A percentile compares a stretch with the other conserved stretches of the same genome.
Evolutionary conservation across 92 coral and sea anemone species (phyloP).

Genomic region (Scolanthus callimorphus): DNA sequence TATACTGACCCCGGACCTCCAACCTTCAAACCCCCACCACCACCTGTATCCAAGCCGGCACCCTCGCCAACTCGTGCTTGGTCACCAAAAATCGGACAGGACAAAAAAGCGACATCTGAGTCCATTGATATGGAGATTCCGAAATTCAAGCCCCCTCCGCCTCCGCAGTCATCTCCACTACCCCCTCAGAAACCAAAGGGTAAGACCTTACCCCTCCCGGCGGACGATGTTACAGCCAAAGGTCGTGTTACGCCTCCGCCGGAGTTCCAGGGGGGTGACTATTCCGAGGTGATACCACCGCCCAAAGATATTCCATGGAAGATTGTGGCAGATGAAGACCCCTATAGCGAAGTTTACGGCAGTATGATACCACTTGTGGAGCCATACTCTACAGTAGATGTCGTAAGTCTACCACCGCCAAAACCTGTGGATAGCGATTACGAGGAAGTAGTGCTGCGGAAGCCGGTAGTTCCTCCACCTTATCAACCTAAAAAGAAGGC

Average conservation of each 20-base stretch:
- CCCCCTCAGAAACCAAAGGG: not conserved
- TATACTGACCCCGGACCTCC: slow-evolving; percentile 60
- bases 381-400: slow-evolving; percentile 30
- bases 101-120: not conserved
- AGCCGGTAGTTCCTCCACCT: slow-evolving; percentile 11
- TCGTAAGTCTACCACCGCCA: not conserved
- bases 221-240: not conserved
- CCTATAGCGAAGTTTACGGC: not conserved
- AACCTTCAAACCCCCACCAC: slow-evolving; percentile 45
- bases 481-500: not conserved
- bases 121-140: slow-evolving; percentile 5
- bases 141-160: slow-evolving; percentile 30
- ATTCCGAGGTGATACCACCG: not conserved
- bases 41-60: slow-evolving; percentile 14
- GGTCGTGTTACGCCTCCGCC: slow-evolving; percentile 17
- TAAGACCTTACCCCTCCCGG: not conserved
- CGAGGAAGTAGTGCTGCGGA: slow-evolving; percentile 27
- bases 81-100: slow-evolving; percentile 1
- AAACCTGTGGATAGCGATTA: slow-evolving; percentile 2
- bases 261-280: slow-evolving; percentile 1
- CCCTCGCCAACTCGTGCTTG: slow-evolving; percentile 35
- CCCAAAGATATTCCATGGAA: not conserved
- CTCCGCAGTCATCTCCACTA: too few species aligned
- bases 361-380: not conserved
- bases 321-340: not conserved